A percentile compares a stretch with the other conserved stretches of the same genome.
Evolutionary conservation across 1,140 invertebrate genomes (phyloP).

Genomic region (Musca domestica): DNA sequence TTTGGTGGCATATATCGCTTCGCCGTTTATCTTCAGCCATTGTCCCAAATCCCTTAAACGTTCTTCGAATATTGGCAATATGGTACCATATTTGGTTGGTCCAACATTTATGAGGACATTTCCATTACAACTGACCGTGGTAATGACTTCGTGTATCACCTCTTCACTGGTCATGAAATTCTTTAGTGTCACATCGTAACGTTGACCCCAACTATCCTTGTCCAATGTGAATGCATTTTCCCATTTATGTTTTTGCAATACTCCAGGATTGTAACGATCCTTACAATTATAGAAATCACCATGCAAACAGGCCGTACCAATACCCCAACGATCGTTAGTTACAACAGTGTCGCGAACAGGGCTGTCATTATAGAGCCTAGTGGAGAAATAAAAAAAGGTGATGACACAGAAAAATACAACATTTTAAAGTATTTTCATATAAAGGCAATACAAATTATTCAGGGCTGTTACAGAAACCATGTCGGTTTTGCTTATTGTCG

Average conservation of each 20-base stretch:
- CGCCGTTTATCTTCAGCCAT: slow-evolving; percentile 80
- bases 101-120: slow-evolving; percentile 90
- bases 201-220: slow-evolving; percentile 84
- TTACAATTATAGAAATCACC: slow-evolving; percentile 83
- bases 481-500: too few species aligned
- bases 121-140: slow-evolving; percentile 84
- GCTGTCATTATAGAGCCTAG: slow-evolving; percentile 83
- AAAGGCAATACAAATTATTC: too few species aligned
- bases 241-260: slow-evolving; percentile 78
- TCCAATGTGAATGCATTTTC: slow-evolving; percentile 93
- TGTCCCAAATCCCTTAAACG: slow-evolving; percentile 69
- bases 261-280: slow-evolving; percentile 86
- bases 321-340: slow-evolving; percentile 77
- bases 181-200: slow-evolving; percentile 68
- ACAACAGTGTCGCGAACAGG: slow-evolving; percentile 87
- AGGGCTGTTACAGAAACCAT: too few species aligned
- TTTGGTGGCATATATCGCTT: slow-evolving; percentile 80
- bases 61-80: slow-evolving; percentile 87
- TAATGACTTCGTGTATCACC: slow-evolving; percentile 70
- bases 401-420: too few species aligned
- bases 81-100: slow-evolving; percentile 85
- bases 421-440: too few species aligned
- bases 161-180: slow-evolving; percentile 76
- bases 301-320: slow-evolving; percentile 74
- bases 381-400: too few species aligned